Conservation (phyloP, 2,797 vertebrate genomes). For the Sebastes paucispinis region DNA sequence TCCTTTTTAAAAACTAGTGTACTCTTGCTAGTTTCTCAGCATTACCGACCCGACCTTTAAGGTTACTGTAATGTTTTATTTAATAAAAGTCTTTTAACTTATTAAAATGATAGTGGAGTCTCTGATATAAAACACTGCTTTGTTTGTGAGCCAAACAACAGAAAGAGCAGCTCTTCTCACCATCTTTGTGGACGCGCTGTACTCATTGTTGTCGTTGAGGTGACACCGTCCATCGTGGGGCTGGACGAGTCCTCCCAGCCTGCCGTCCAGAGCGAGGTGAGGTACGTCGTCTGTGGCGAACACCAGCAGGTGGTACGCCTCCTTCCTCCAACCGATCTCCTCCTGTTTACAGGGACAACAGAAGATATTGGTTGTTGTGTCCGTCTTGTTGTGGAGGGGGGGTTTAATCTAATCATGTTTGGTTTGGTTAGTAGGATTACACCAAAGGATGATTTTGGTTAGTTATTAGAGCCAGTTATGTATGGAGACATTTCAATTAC, state of each 20-base stretch:
- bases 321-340: constrained; percentile 95
- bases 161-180: constrained; percentile 74
- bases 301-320: constrained; percentile 93
- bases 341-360: constrained; percentile 78
- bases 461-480: background rate
- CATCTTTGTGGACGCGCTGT: constrained; percentile 91
- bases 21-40: too few species aligned
- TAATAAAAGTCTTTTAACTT: background rate
- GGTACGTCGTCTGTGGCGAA: constrained; percentile 95
- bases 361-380: background rate
- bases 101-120: too few species aligned
- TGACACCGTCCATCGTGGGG: constrained; percentile 95
- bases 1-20: too few species aligned
- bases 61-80: background rate
- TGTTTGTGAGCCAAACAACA: background rate
- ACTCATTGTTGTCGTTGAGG: constrained; percentile 90
- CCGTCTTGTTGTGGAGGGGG: background rate
- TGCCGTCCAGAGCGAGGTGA: constrained; percentile 95
- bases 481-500: background rate
- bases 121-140: background rate
- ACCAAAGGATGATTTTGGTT: background rate
- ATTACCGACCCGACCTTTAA: too few species aligned
- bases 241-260: constrained; percentile 92
- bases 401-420: background rate
- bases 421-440: background rate